Evolutionary conservation across 2,113 vertebrate genomes (phyloP).

Genomic region (Oryzias curvinotus): DNA sequence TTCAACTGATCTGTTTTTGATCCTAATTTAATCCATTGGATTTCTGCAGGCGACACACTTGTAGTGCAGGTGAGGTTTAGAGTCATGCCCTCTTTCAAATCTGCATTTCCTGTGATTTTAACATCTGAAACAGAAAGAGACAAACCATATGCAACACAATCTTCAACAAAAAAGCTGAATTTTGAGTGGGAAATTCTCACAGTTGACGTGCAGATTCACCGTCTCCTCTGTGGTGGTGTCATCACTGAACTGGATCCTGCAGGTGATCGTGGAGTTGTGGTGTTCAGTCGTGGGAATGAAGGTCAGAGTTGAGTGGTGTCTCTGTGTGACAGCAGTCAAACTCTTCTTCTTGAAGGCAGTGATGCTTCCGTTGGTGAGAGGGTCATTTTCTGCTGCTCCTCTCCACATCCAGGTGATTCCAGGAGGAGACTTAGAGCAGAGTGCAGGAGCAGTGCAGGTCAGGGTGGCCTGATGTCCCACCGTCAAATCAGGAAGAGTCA

Average conservation of each 20-base stretch:
- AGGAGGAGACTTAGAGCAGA: no score
- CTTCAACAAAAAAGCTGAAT: neutral
- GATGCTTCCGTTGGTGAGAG: no score
- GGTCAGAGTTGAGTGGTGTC: no score
- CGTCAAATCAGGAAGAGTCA: slow-evolving; percentile 37
- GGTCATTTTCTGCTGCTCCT: no score
- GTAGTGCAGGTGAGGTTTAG: neutral
- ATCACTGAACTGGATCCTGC: slow-evolving; percentile 32
- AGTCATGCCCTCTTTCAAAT: slow-evolving; percentile 31
- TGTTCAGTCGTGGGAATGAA: no score
- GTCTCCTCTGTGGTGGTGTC: slow-evolving; percentile 13
- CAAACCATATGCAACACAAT: neutral
- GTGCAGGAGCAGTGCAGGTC: slow-evolving; percentile 52
- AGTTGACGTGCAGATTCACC: slow-evolving; percentile 24
- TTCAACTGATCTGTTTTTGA: neutral
- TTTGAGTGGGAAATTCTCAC: slow-evolving; percentile 40
- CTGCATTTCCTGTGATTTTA: neutral
- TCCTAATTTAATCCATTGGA: neutral
- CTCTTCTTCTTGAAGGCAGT: no score
- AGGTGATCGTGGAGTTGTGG: slow-evolving; percentile 26
- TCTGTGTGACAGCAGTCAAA: no score
- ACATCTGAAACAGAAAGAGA: slow-evolving; percentile 16
- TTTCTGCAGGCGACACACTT: no score
- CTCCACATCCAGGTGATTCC: no score
- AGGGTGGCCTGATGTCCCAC: slow-evolving; percentile 42